A percentile compares a stretch with the other conserved stretches of the same genome.
These are phyloP conservation scores for Premnoplex brunnescens DNA, from an alignment of 2,797 vertebrate genomes.

Conservation along the genomic window DNA sequence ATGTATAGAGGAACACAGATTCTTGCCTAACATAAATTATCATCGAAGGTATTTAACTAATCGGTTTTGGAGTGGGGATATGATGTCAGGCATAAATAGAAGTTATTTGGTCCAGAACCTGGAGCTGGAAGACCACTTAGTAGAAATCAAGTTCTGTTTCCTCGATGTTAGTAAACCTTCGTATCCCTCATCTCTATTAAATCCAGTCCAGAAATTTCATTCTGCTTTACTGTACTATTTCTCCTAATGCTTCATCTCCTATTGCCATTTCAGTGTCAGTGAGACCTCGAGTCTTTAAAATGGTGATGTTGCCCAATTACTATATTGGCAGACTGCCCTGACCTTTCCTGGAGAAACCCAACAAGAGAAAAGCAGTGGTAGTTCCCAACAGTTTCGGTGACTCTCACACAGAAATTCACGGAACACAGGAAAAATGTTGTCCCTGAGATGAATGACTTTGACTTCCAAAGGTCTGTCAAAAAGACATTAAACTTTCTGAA, in stretches of 20 bases:
- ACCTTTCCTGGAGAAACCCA: slow-evolving; percentile 4
- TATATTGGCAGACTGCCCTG: neutral
- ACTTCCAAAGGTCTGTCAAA: neutral
- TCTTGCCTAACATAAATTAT: neutral
- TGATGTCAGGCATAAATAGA: neutral
- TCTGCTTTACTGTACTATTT: neutral
- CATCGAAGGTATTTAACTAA: neutral
- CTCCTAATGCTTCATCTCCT: neutral
- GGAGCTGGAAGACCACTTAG: neutral
- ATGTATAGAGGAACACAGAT: neutral
- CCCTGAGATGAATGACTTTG: neutral
- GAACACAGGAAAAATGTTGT: neutral
- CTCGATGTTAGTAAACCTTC: neutral
- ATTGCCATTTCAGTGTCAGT: neutral
- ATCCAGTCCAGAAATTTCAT: neutral
- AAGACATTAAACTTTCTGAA: neutral
- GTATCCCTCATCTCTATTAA: neutral
- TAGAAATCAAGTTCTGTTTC: neutral
- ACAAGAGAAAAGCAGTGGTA: neutral
- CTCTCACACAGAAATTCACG: neutral
- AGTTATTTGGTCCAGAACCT: neutral
- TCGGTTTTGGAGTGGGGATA: neutral
- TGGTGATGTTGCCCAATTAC: neutral
- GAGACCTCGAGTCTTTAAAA: neutral
- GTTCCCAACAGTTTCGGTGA: slow-evolving; percentile 20